phyloP scores from a whole-genome alignment of 2,113 vertebrate genomes.

The Hippocampus abdominalis region DNA sequence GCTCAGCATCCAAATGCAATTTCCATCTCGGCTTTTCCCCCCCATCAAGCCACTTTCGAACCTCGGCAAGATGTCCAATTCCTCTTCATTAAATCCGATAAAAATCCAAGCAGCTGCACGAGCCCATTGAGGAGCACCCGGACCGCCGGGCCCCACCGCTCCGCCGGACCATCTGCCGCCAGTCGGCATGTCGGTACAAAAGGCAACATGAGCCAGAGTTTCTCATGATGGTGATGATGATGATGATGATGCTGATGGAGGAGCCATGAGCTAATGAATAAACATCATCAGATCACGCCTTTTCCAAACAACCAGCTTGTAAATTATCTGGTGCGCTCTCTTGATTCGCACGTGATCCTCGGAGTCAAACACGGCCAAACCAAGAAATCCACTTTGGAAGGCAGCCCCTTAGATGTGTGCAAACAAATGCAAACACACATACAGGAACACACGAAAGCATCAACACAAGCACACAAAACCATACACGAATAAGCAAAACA shows the following conservation, averaged over 20 bases:
- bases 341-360: slow-evolving; percentile 10
- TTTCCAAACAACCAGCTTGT: slow-evolving; percentile 40
- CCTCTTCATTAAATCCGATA: slow-evolving; percentile 11
- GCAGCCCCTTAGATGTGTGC: slow-evolving; percentile 23
- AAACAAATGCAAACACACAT: slow-evolving; percentile 7
- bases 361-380: slow-evolving; percentile 40
- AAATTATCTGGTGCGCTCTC: slow-evolving; percentile 55
- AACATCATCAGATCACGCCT: slow-evolving; percentile 52
- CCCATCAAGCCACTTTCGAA: neutral
- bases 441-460: neutral
- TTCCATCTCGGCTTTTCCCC: neutral
- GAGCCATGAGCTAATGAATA: slow-evolving; percentile 62
- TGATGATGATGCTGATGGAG: slow-evolving; percentile 22
- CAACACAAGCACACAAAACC: neutral
- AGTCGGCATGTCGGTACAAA: slow-evolving; percentile 49
- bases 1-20: neutral
- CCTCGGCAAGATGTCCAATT: slow-evolving; percentile 14
- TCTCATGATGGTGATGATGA: slow-evolving; percentile 59
- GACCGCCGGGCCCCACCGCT: neutral
- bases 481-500: neutral
- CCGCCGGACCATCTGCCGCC: slow-evolving; percentile 34
- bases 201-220: slow-evolving; percentile 54
- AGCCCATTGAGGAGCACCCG: neutral
- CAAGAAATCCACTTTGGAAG: slow-evolving; percentile 10
- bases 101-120: slow-evolving; percentile 11